Conservation (phyloP, 2,888 invertebrate genomes). For the Torymus texanus region DNA sequence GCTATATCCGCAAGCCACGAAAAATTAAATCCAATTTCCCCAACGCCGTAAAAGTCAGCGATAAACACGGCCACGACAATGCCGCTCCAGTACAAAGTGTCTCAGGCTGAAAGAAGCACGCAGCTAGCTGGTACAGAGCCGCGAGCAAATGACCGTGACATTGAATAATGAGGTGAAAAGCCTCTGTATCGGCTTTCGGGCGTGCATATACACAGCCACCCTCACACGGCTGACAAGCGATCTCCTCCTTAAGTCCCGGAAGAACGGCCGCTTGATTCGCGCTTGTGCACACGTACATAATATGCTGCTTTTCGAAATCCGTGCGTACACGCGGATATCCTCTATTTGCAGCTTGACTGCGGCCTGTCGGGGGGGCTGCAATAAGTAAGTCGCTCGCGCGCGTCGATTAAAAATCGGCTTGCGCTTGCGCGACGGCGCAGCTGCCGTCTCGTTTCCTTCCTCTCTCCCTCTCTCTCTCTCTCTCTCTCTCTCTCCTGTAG, state of each 20-base stretch:
- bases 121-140: neutral
- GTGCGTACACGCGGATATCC: slow-evolving; percentile 6
- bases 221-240: slow-evolving; percentile 10
- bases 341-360: slow-evolving; percentile 8
- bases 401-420: slow-evolving; percentile 37
- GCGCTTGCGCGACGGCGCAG: slow-evolving; percentile 15
- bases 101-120: neutral
- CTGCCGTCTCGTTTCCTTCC: slow-evolving; percentile 54
- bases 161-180: slow-evolving; percentile 1
- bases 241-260: slow-evolving; percentile 45
- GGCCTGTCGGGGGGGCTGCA: slow-evolving; percentile 14
- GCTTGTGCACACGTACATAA: slow-evolving; percentile 5
- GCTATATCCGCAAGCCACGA: neutral
- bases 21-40: slow-evolving; percentile 32
- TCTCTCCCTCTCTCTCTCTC: neutral
- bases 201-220: neutral
- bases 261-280: slow-evolving; percentile 47
- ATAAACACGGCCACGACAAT: slow-evolving; percentile 29
- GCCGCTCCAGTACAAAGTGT: neutral
- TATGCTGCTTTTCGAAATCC: slow-evolving; percentile 26
- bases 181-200: slow-evolving; percentile 15
- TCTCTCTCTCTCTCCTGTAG: neutral
- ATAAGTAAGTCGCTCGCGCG: slow-evolving; percentile 8
- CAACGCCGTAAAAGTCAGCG: slow-evolving; percentile 26
- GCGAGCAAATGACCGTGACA: neutral